Evolutionary conservation across 2,888 invertebrate genomes (phyloP), one percentile per base, ranked within the genome.

Genomic region (Hetaerina titia): DNA sequence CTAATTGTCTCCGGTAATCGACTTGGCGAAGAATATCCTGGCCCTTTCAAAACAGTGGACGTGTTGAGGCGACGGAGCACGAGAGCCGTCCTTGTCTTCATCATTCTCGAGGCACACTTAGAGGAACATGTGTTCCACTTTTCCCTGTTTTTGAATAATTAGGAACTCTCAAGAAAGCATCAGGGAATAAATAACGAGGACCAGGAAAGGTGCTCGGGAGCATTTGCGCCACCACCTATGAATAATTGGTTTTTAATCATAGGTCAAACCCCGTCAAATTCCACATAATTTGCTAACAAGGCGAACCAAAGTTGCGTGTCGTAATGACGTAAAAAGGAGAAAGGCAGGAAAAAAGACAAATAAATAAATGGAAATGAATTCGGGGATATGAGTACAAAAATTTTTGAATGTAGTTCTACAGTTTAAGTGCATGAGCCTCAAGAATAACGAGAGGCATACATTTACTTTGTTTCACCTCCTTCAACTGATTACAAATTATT

Each of bases 1-100:
- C 92, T 92, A 74, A 92, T 92, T 92, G 92, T 64, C 69, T 69
- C 74, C 69, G 19, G 74, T 92, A 92, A 92, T 92, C 92, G 92
- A 92, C 92, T 92, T 56, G n/a, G 69, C 25, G 56, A 92, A 56
- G 92, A 56, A 92, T 92, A 69, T 69, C 74, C 64, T 19, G 69
- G 45, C 57, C 74, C 92, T 92, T 92, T 92, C 92, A 92, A 92
- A 92, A 92, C 69, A 92, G 69, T 11, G 69, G 56, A 74, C 92
- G 81, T 31, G 81, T 92, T 69, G 22, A 69, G 56, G 64, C 92
- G 69, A n/a, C 74, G 56, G 22, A 69, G 64, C 92, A 13, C 31
- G 69, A 64, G 69, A n/a, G 8, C 8, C 17, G n/a, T 15, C 11
- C 58, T 19, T 81, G 81, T 81, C 81, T 81, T 89, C 89, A 56